Evolutionary conservation across 2,797 vertebrate genomes (phyloP).

Genomic region (Cuniculus paca): DNA sequence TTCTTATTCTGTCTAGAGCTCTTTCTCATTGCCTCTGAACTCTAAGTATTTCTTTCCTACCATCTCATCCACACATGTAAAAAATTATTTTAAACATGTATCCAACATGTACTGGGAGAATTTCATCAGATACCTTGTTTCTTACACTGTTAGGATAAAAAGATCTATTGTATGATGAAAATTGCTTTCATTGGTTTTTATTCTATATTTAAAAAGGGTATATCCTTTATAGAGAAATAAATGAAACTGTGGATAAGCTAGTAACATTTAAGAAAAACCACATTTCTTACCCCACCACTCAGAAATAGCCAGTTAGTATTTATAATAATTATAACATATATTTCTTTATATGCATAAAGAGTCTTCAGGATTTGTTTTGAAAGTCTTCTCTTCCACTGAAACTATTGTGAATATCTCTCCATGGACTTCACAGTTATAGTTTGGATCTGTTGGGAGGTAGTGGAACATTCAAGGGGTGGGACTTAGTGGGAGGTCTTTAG

Average conservation of each 20-base stretch:
- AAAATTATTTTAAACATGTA: not conserved
- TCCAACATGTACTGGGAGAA: not conserved
- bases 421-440: not conserved
- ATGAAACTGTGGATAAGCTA: not conserved
- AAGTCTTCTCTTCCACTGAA: not conserved
- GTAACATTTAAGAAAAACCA: not conserved
- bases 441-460: not conserved
- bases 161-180: constrained; percentile 9
- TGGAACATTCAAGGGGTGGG: not conserved
- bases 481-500: not conserved
- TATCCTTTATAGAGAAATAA: constrained; percentile 15
- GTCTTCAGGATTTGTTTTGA: not conserved
- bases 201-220: not conserved
- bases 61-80: not conserved
- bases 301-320: not conserved
- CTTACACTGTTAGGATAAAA: constrained; percentile 32
- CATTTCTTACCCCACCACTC: not conserved
- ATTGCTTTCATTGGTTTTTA: not conserved
- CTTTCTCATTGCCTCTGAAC: not conserved
- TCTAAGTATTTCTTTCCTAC: not conserved
- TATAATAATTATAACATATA: not conserved
- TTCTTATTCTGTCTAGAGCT: not conserved
- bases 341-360: not conserved
- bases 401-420: not conserved
- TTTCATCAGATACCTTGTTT: not conserved